These are phyloP conservation scores for Syngnathus acus DNA, from an alignment of 2,797 vertebrate genomes.

Conservation along the genomic window DNA sequence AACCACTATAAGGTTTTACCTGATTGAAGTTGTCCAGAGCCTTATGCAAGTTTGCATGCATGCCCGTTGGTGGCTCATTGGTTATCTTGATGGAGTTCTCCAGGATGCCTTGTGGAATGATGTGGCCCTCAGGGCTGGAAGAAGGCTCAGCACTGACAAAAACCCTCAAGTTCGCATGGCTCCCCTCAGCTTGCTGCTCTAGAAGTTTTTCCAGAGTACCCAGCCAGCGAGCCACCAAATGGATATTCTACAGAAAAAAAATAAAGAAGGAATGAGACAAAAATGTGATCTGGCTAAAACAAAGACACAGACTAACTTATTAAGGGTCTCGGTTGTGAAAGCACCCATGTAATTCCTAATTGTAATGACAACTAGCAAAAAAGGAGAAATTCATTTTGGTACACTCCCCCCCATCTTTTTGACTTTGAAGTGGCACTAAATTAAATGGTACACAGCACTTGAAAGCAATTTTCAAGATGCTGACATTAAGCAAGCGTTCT, in stretches of 20 bases:
- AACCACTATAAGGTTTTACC: constrained; percentile 56
- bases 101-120: constrained; percentile 91
- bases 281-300: constrained; percentile 16
- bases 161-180: constrained; percentile 77
- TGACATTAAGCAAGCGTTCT: constrained; percentile 27
- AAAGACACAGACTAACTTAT: neutral
- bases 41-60: constrained; percentile 91
- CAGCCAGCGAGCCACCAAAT: constrained; percentile 89
- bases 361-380: constrained; percentile 34
- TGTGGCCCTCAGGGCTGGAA: constrained; percentile 73
- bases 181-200: constrained; percentile 74
- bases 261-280: neutral
- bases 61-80: constrained; percentile 83
- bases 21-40: constrained; percentile 93
- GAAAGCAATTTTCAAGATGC: constrained; percentile 36
- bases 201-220: constrained; percentile 83
- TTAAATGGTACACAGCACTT: constrained; percentile 49
- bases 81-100: constrained; percentile 93
- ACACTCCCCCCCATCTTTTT: constrained; percentile 23
- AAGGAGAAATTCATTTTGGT: constrained; percentile 45
- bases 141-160: constrained; percentile 91
- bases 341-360: constrained; percentile 24
- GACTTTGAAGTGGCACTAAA: constrained; percentile 57
- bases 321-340: constrained; percentile 18
- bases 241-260: constrained; percentile 78